Conservation (phyloP, 2,888 invertebrate genomes). For the Dolomedes plantarius region DNA sequence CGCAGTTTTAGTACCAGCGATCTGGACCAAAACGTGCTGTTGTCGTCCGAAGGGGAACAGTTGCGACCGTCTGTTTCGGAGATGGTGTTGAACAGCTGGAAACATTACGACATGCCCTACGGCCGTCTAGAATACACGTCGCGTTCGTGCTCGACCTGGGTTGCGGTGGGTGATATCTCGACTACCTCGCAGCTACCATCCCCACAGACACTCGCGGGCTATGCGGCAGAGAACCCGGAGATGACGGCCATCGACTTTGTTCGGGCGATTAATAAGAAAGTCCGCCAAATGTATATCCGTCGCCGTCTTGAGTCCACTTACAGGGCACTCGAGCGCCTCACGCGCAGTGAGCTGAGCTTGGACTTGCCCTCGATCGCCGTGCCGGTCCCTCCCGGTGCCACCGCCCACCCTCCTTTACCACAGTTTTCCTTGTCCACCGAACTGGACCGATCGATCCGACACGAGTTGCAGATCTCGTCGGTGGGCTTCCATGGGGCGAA, state of each 20-base stretch:
- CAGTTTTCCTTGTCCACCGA: slow-evolving; percentile 71
- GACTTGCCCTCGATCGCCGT: slow-evolving; percentile 63
- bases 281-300: slow-evolving; percentile 88
- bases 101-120: slow-evolving; percentile 76
- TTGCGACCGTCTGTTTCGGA: slow-evolving; percentile 76
- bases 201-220: slow-evolving; percentile 80
- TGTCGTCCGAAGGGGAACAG: slow-evolving; percentile 75
- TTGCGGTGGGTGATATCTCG: slow-evolving; percentile 85
- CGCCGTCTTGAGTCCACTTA: slow-evolving; percentile 87
- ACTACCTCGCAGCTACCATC: slow-evolving; percentile 89
- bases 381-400: slow-evolving; percentile 55
- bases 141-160: slow-evolving; percentile 91
- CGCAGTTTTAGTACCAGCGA: slow-evolving; percentile 90
- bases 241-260: slow-evolving; percentile 84
- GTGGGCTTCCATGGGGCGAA: slow-evolving; percentile 72
- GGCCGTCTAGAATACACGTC: slow-evolving; percentile 81
- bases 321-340: slow-evolving; percentile 86
- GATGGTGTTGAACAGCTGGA: slow-evolving; percentile 73
- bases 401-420: slow-evolving; percentile 56
- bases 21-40: slow-evolving; percentile 78
- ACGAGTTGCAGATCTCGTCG: slow-evolving; percentile 68
- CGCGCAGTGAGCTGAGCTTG: slow-evolving; percentile 88
- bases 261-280: slow-evolving; percentile 88
- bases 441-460: slow-evolving; percentile 57
- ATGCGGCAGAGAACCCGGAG: slow-evolving; percentile 75